These are phyloP conservation scores for Garrulus glandarius DNA, from an alignment of 2,797 vertebrate genomes.

Conservation along the genomic window DNA sequence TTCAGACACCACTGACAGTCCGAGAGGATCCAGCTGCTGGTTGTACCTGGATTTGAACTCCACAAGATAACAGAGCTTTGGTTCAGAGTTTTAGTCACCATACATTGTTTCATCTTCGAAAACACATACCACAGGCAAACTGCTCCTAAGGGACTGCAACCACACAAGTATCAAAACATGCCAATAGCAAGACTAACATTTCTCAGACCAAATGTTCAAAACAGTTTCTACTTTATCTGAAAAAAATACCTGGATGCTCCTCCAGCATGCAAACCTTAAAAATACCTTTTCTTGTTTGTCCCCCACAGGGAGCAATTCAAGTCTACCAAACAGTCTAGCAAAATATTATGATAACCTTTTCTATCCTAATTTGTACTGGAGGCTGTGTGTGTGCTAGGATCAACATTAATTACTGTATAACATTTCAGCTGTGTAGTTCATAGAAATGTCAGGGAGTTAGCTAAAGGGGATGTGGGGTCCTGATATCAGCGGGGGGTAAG, in stretches of 20 bases:
- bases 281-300: slow-evolving; percentile 76
- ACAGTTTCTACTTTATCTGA: slow-evolving; percentile 1
- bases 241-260: slow-evolving; percentile 33
- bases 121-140: neutral
- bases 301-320: slow-evolving; percentile 80
- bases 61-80: slow-evolving; percentile 62
- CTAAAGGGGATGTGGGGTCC: slow-evolving; percentile 74
- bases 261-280: slow-evolving; percentile 61
- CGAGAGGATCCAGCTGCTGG: slow-evolving; percentile 77
- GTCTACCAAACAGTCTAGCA: slow-evolving; percentile 82
- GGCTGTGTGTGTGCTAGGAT: slow-evolving; percentile 83
- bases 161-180: neutral
- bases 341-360: slow-evolving; percentile 95
- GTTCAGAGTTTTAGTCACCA: slow-evolving; percentile 49
- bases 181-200: neutral
- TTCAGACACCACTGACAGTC: slow-evolving; percentile 81
- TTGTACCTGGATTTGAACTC: slow-evolving; percentile 82
- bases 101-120: neutral
- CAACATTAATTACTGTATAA: slow-evolving; percentile 89
- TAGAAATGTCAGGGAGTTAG: slow-evolving; percentile 83
- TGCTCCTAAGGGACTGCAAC: neutral
- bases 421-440: slow-evolving; percentile 84
- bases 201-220: slow-evolving; percentile 17
- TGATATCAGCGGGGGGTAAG: slow-evolving; percentile 57
- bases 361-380: slow-evolving; percentile 88